phyloP scores from a whole-genome alignment of 1,140 invertebrate genomes.

The Ridgeia piscesae region DNA sequence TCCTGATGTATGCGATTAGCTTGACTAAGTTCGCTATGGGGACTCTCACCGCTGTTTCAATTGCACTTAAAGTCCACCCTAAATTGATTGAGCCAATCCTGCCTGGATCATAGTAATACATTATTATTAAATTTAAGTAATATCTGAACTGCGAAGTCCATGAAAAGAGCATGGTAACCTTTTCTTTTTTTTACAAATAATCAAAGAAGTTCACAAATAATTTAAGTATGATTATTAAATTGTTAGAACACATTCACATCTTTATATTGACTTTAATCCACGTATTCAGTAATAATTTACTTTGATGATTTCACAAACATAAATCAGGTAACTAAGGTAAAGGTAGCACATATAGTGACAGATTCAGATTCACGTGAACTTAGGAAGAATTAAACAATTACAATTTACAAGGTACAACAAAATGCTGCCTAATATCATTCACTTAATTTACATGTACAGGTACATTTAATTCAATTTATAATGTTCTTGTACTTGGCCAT shows the following conservation, averaged over 20 bases:
- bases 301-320: not conserved
- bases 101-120: not conserved
- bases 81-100: not conserved
- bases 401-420: too few relatives aligned
- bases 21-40: not conserved
- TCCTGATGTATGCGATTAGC: not conserved
- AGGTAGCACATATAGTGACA: too few relatives aligned
- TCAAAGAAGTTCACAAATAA: not conserved
- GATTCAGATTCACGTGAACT: too few relatives aligned
- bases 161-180: not conserved
- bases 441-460: not conserved
- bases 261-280: not conserved
- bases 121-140: too few relatives aligned
- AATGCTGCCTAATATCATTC: not conserved
- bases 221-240: not conserved
- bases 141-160: too few relatives aligned
- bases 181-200: not conserved
- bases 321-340: too few relatives aligned
- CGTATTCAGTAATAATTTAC: not conserved
- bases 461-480: not conserved
- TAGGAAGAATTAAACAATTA: too few relatives aligned
- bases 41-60: not conserved
- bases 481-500: not conserved
- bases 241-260: not conserved
- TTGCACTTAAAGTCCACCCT: not conserved